phyloP scores from a whole-genome alignment of 2,888 invertebrate species.

The Kryphioiulus occultus region DNA sequence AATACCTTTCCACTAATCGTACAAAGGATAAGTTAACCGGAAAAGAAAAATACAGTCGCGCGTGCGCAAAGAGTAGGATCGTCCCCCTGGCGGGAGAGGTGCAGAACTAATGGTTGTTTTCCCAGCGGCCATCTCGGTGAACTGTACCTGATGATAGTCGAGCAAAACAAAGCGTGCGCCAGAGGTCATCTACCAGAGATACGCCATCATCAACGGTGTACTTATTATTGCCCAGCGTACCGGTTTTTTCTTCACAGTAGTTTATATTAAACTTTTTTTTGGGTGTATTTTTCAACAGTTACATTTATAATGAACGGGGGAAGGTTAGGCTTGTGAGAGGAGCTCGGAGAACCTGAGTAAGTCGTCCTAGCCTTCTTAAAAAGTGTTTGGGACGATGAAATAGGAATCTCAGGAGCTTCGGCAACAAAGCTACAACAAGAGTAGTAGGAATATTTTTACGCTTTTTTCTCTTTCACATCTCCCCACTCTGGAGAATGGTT shows the following conservation, averaged over 20 bases:
- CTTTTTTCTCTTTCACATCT: background rate
- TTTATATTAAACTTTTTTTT: slow-evolving; percentile 43
- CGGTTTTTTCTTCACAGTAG: background rate
- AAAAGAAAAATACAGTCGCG: slow-evolving; percentile 4
- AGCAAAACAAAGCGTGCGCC: slow-evolving; percentile 42
- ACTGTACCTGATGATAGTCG: slow-evolving; percentile 43
- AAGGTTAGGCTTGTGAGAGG: slow-evolving; percentile 42
- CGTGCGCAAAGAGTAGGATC: slow-evolving; percentile 28
- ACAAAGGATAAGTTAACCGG: slow-evolving; percentile 29
- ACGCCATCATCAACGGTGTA: slow-evolving; percentile 18
- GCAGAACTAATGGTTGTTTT: background rate
- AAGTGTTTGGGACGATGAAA: slow-evolving; percentile 37
- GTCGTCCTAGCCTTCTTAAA: slow-evolving; percentile 21
- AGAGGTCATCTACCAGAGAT: slow-evolving; percentile 44
- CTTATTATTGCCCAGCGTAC: slow-evolving; percentile 49
- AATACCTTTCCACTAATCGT: slow-evolving; percentile 26
- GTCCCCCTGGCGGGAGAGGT: background rate
- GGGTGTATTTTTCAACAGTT: slow-evolving; percentile 39
- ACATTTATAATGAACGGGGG: slow-evolving; percentile 25
- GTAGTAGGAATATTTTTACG: slow-evolving; percentile 39
- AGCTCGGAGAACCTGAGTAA: slow-evolving; percentile 47
- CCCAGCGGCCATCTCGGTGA: slow-evolving; percentile 30
- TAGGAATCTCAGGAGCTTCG: slow-evolving; percentile 46
- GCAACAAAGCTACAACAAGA: background rate
- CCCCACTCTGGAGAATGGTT: background rate